These are phyloP conservation scores for Coptodon rendalli DNA, from an alignment of 2,113 vertebrate species.

Conservation along the genomic window DNA sequence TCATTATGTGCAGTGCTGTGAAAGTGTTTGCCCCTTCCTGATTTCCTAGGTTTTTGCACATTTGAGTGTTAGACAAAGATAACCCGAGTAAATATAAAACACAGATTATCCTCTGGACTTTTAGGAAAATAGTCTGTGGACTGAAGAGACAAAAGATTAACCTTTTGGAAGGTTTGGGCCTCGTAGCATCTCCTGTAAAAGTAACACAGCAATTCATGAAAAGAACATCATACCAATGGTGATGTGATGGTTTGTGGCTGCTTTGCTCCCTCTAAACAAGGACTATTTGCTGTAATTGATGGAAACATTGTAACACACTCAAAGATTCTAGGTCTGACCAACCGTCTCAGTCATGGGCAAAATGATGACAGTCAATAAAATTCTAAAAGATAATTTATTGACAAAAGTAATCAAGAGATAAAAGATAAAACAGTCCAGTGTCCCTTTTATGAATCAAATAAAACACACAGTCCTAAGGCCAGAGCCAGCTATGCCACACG, in stretches of 20 bases:
- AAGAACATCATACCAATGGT: neutral
- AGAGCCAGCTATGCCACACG: too few relatives aligned
- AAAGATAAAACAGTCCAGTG: too few relatives aligned
- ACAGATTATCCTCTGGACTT: neutral
- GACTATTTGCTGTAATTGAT: neutral
- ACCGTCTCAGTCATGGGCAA: too few relatives aligned
- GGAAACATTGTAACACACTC: too few relatives aligned
- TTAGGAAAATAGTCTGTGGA: neutral
- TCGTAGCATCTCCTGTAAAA: neutral
- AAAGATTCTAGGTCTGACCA: too few relatives aligned
- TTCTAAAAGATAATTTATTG: too few relatives aligned
- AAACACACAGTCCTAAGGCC: too few relatives aligned
- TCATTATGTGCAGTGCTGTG: neutral
- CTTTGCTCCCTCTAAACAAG: neutral
- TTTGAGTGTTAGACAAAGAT: neutral
- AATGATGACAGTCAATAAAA: too few relatives aligned
- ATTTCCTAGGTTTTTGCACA: neutral
- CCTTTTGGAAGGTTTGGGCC: neutral
- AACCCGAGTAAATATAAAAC: accelerated
- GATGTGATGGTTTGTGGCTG: neutral
- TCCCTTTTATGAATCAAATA: too few relatives aligned
- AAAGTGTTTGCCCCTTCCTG: neutral
- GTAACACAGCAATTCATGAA: neutral
- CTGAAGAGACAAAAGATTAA: neutral
- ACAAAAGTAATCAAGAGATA: too few relatives aligned